phyloP scores from a whole-genome alignment of 2,888 invertebrate genomes.

The Drosophila ustulata region DNA sequence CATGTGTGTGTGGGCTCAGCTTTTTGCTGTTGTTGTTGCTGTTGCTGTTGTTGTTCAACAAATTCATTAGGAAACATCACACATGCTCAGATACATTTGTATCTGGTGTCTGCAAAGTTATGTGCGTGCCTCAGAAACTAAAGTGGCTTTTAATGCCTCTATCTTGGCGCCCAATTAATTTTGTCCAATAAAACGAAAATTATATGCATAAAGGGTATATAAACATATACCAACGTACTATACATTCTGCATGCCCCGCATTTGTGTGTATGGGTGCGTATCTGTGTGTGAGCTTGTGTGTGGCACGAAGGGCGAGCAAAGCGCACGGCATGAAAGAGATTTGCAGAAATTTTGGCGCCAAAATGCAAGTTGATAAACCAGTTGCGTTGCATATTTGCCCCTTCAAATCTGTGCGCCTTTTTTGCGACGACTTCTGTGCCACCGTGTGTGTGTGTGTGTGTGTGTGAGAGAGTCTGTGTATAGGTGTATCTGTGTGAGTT shows the following conservation, averaged over 20 bases:
- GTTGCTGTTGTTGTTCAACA: constrained; percentile 39
- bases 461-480: neutral
- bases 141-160: constrained; percentile 78
- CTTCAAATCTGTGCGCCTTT: constrained; percentile 68
- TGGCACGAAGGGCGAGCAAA: constrained; percentile 70
- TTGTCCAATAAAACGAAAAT: constrained; percentile 76
- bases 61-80: constrained; percentile 63
- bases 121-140: constrained; percentile 58
- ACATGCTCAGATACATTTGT: constrained; percentile 28
- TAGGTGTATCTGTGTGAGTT: constrained; percentile 33
- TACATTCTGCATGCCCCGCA: neutral
- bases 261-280: constrained; percentile 9
- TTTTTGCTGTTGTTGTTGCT: neutral
- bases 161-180: constrained; percentile 79
- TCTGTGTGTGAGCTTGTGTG: constrained; percentile 32
- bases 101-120: constrained; percentile 29
- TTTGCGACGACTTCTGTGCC: constrained; percentile 33
- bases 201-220: constrained; percentile 68
- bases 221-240: constrained; percentile 17
- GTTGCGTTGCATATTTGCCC: constrained; percentile 75
- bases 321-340: constrained; percentile 72
- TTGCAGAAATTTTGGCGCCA: constrained; percentile 84
- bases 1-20: constrained; percentile 37
- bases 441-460: constrained; percentile 25
- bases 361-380: constrained; percentile 82